These are phyloP conservation scores for Pycnomerus fuliginosus DNA, from an alignment of 2,888 invertebrate genomes.

Conservation along the genomic window DNA sequence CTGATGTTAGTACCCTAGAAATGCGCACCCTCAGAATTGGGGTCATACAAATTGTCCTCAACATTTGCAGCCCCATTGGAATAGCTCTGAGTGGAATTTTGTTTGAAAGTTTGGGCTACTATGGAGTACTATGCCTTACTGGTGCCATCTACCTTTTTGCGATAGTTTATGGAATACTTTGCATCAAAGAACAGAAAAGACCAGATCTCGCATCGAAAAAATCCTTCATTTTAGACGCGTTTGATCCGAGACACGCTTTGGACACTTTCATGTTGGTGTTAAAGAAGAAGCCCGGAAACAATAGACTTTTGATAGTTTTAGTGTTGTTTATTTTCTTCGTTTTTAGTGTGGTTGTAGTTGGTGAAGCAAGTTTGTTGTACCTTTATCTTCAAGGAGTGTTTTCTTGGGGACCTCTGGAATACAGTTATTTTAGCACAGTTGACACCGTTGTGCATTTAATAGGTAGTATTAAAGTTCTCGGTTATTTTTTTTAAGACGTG, in stretches of 20 bases:
- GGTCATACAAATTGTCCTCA: slow-evolving; percentile 52
- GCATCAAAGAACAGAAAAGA: slow-evolving; percentile 42
- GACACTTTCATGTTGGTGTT: slow-evolving; percentile 45
- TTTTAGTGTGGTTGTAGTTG: slow-evolving; percentile 36
- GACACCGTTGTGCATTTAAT: slow-evolving; percentile 59
- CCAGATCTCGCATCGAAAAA: slow-evolving; percentile 25
- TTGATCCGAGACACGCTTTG: slow-evolving; percentile 43
- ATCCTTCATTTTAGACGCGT: slow-evolving; percentile 41
- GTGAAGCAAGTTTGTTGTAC: slow-evolving; percentile 60
- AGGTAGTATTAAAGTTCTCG: slow-evolving; percentile 47
- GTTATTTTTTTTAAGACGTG: slow-evolving; percentile 2
- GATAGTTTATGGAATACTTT: slow-evolving; percentile 44
- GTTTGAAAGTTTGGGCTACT: slow-evolving; percentile 42
- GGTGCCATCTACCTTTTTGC: slow-evolving; percentile 39
- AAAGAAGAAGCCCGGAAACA: slow-evolving; percentile 38
- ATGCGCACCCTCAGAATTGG: slow-evolving; percentile 64
- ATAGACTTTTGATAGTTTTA: slow-evolving; percentile 36
- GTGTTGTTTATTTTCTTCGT: slow-evolving; percentile 40
- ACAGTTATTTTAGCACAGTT: slow-evolving; percentile 59
- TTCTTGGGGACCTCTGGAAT: slow-evolving; percentile 62
- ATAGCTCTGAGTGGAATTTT: slow-evolving; percentile 44
- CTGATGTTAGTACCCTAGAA: slow-evolving; percentile 56
- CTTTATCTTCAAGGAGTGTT: slow-evolving; percentile 60
- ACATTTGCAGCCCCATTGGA: slow-evolving; percentile 37
- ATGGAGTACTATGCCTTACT: slow-evolving; percentile 40